Percentiles rank a stretch among this genome's conserved stretches.
Evolutionary conservation across 2,888 invertebrate species (phyloP).

Genomic region (Emesis russula): DNA sequence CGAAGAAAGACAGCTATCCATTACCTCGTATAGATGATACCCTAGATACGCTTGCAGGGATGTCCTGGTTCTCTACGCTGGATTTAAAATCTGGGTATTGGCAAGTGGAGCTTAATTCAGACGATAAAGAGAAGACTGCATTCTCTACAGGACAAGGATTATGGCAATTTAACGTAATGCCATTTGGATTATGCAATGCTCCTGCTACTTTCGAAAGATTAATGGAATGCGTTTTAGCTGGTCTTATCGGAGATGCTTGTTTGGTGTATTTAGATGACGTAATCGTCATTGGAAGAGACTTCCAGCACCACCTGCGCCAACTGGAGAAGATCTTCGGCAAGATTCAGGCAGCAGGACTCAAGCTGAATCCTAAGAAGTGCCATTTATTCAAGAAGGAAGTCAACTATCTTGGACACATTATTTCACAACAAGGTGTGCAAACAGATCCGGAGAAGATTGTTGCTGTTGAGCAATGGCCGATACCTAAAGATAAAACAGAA

Average conservation of each 20-base stretch:
- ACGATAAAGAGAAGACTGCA: conserved; percentile 35
- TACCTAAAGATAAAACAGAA: conserved; percentile 12
- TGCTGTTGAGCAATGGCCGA: neutral
- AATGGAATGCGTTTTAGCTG: conserved; percentile 11
- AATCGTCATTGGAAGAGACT: neutral
- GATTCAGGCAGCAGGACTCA: neutral
- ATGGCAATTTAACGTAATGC: conserved; percentile 36
- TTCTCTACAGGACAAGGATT: conserved; percentile 24
- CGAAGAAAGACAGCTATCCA: neutral
- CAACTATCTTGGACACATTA: conserved; percentile 44
- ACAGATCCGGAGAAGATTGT: conserved; percentile 34
- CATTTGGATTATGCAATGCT: conserved; percentile 4
- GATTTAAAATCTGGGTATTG: no score
- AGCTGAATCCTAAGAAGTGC: conserved; percentile 20
- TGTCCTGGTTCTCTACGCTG: neutral
- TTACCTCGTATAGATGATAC: neutral
- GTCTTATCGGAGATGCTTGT: neutral
- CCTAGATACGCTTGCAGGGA: neutral
- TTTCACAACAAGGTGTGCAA: conserved; percentile 23
- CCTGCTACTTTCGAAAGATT: conserved; percentile 23
- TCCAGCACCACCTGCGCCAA: neutral
- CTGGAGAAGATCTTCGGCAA: neutral
- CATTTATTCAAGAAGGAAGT: conserved; percentile 25
- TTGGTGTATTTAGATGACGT: conserved; percentile 1
- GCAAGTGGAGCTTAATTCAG: neutral